phyloP scores from a whole-genome alignment of 2,888 invertebrate species.

The Pristionchus maxplancki region DNA sequence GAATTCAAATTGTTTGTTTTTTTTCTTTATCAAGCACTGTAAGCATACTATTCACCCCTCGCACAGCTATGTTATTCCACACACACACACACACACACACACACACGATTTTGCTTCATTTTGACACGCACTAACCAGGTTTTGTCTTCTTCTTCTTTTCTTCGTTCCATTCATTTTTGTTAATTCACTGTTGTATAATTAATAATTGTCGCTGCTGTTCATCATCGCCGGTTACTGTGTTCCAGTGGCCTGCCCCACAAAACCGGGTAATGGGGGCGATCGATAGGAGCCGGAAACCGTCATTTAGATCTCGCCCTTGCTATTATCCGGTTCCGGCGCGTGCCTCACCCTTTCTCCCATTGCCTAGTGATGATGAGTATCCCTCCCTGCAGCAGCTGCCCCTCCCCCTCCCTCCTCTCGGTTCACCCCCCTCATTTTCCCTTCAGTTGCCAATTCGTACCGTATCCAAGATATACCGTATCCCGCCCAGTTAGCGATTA shows the following conservation, averaged over 20 bases:
- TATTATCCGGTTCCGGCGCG: background rate
- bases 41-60: background rate
- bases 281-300: conserved; percentile 40
- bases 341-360: background rate
- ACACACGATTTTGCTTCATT: background rate
- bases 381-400: background rate
- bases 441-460: background rate
- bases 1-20: conserved; percentile 5
- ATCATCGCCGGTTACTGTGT: background rate
- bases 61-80: background rate
- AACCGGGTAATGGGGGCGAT: conserved; percentile 25
- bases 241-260: background rate
- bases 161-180: background rate
- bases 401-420: background rate
- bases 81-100: background rate
- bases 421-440: background rate
- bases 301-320: conserved; percentile 17
- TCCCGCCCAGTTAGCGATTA: background rate
- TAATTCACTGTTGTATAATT: background rate
- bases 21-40: background rate
- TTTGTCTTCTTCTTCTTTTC: background rate
- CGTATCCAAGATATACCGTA: background rate
- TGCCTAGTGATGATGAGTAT: conserved; percentile 16
- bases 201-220: background rate
- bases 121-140: conserved; percentile 28